phyloP scores from a whole-genome alignment of 2,113 vertebrate genomes.

The Polyodon spathula region DNA sequence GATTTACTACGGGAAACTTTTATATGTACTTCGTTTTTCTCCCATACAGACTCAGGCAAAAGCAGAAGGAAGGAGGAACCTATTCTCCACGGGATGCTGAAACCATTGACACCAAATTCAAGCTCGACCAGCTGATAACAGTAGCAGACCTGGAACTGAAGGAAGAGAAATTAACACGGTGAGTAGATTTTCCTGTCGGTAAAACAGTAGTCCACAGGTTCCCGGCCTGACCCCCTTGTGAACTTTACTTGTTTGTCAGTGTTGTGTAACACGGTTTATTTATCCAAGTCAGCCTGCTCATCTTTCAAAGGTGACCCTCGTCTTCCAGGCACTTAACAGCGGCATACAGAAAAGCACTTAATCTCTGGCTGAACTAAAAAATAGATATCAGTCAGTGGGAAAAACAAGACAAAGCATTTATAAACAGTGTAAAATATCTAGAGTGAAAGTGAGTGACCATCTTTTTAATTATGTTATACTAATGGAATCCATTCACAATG shows the following conservation, averaged over 20 bases:
- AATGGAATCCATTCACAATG: too few species aligned
- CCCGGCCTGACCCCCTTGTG: constrained; percentile 66
- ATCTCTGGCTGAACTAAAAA: constrained; percentile 30
- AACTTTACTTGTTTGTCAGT: constrained; percentile 85
- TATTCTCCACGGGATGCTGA: constrained; percentile 93
- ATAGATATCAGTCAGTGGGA: neutral
- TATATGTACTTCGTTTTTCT: constrained; percentile 17
- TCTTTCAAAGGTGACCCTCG: constrained; percentile 60
- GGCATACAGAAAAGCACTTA: constrained; percentile 51
- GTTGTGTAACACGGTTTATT: constrained; percentile 65
- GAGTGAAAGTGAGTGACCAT: too few species aligned
- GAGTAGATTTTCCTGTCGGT: constrained; percentile 45
- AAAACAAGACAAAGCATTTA: too few species aligned
- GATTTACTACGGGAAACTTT: neutral
- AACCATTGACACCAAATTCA: constrained; percentile 92
- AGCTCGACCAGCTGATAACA: constrained; percentile 91
- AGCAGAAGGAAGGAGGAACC: constrained; percentile 88
- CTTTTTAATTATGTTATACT: too few species aligned
- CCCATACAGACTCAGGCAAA: constrained; percentile 75
- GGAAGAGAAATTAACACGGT: constrained; percentile 93
- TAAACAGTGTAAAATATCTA: too few species aligned
- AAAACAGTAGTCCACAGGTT: constrained; percentile 54
- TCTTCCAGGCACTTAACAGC: constrained; percentile 55
- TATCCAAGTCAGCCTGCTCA: constrained; percentile 66
- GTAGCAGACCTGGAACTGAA: constrained; percentile 92